Conservation (phyloP, 30 jellyfish, hydroid and myxozoan species). For the Rhopilema esculentum region DNA sequence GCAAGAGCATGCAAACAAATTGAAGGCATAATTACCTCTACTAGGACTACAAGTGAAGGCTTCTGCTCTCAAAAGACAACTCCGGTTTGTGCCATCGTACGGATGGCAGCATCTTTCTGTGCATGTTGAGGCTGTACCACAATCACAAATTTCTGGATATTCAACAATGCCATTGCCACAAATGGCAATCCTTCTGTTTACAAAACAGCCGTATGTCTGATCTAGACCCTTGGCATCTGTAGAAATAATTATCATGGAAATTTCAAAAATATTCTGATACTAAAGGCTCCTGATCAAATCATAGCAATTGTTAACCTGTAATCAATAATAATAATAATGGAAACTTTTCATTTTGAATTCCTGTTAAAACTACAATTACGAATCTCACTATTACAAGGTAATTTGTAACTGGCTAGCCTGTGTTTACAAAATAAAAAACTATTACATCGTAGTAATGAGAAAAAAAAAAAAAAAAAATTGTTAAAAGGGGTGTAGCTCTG, state of each 20-base stretch:
- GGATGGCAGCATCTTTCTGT: conserved; percentile 94
- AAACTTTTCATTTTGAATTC: no score
- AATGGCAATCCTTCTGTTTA: conserved; percentile 81
- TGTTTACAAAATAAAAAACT: no score
- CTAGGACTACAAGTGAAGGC: conserved; percentile 97
- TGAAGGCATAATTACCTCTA: conserved; percentile 55
- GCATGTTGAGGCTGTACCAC: conserved; percentile 94
- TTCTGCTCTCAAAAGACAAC: conserved; percentile 78
- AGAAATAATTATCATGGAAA: not conserved
- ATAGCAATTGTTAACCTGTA: no score
- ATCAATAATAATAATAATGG: no score
- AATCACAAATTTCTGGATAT: conserved; percentile 92
- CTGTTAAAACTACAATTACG: no score
- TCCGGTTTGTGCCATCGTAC: conserved; percentile 84
- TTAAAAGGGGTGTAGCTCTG: no score
- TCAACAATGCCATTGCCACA: conserved; percentile 98
- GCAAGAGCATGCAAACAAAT: not conserved
- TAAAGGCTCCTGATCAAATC: no score
- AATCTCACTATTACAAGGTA: no score
- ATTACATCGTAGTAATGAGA: no score
- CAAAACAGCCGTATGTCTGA: conserved; percentile 81
- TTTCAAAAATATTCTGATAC: no score
- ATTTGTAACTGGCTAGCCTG: no score
- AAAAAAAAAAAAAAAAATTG: no score
- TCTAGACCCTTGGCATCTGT: conserved; percentile 95